Evolutionary conservation across 2,797 vertebrate species (phyloP), one percentile per base, ranked within the genome.

Genomic region (Platyrinchus mystaceus): DNA sequence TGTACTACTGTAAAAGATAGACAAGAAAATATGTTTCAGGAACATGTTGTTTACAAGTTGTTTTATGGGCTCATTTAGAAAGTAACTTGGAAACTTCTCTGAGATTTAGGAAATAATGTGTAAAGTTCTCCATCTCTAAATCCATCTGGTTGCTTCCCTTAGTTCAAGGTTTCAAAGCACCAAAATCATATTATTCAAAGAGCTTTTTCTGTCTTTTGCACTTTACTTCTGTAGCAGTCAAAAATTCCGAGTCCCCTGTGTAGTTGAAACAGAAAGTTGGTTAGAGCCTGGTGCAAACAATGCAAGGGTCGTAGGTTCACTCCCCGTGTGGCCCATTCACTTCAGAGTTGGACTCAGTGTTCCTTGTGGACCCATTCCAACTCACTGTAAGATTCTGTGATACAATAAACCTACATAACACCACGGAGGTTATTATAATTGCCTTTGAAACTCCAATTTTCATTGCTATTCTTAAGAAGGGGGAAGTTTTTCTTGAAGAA

Each of bases 181-280:
- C 90, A 95, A 90, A 96, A 95, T 80, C 21, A 70, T 9, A 49
- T 52, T 84, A 41, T 83, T 89, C 63, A 85, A 91, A 92, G 19
- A 84, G 11, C 10, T 22, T 69, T 73, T 96, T 64, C 41, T 71
- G 10, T 32, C 52, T 69, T 89, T 66, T 43, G 22, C 39, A 53
- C 14, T 83, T 87, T 2, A 5, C 39, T 93, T 64, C 66, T 89
- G 39, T 27, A 90, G 43, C 53, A 74, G 79, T 89, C 87, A 86
- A 96, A 85, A 82, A 76, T 39, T 2, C 11, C 8, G 21, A 69
- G 27, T 60, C 81, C 22, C 4, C 6, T 58, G 14, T 75, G 56
- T 68, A 84, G 30, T 49, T 86, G 26, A 32, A 60, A 62, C 17
- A 46, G 32, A 58, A 44, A 43, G 20, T 0, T 64, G 49, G 20